phyloP scores from a whole-genome alignment of 2,113 vertebrate species.

The Labrus mixtus region DNA sequence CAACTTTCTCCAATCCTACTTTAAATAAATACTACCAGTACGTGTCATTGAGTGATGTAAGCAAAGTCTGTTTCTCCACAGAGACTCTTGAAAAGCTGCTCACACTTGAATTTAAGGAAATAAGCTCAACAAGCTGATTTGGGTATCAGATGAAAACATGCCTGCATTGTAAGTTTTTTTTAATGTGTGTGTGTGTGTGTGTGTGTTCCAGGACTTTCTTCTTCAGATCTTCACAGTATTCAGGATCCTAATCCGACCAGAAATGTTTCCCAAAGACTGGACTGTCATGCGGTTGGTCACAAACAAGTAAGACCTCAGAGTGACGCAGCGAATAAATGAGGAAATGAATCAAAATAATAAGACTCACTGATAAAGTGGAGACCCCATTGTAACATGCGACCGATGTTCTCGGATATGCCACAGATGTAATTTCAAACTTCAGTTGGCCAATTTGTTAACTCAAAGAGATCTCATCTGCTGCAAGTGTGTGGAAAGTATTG shows the following conservation, averaged over 20 bases:
- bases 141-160: too few species aligned
- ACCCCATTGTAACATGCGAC: background rate
- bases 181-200: constrained; percentile 19
- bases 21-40: background rate
- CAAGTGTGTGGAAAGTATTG: background rate
- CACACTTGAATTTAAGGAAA: too few species aligned
- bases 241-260: constrained; percentile 95
- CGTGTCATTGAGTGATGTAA: background rate
- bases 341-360: background rate
- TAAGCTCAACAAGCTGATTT: too few species aligned
- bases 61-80: background rate
- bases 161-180: too few species aligned
- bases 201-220: constrained; percentile 91
- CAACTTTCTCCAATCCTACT: background rate
- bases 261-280: constrained; percentile 99
- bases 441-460: background rate
- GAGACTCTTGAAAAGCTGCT: too few species aligned
- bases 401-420: background rate
- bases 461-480: background rate
- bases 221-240: constrained; percentile 98
- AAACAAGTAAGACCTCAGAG: constrained; percentile 91
- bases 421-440: background rate
- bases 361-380: background rate
- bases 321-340: background rate
- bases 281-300: constrained; percentile 98